These are phyloP conservation scores for Dinomys branickii DNA, from an alignment of 2,113 vertebrate genomes.

Conservation along the genomic window DNA sequence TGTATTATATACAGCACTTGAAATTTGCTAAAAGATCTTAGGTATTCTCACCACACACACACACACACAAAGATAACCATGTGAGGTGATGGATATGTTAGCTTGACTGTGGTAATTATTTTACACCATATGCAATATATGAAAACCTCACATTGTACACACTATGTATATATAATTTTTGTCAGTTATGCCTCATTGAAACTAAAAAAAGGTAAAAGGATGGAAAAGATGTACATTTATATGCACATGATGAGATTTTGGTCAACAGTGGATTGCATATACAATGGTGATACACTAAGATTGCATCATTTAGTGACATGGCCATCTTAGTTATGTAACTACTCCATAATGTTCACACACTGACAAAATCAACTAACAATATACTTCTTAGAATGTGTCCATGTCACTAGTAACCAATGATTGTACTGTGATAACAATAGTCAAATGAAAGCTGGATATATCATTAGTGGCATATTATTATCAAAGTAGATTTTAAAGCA, in stretches of 20 bases:
- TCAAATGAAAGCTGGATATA: neutral
- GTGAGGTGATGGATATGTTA: neutral
- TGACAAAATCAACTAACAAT: neutral
- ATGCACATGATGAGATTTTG: neutral
- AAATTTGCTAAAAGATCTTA: neutral
- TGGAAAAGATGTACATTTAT: neutral
- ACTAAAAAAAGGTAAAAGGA: neutral
- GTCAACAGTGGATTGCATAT: neutral
- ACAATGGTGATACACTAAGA: neutral
- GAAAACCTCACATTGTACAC: neutral
- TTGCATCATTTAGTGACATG: neutral
- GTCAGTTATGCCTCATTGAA: neutral
- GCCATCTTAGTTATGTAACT: neutral
- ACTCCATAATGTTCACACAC: neutral
- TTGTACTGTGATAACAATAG: neutral
- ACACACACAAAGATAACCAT: neutral
- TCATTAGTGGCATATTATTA: neutral
- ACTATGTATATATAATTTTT: neutral
- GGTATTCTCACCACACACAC: neutral
- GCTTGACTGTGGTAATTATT: neutral
- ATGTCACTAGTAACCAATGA: neutral
- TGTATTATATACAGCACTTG: neutral
- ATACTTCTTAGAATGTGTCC: neutral
- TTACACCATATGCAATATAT: neutral
- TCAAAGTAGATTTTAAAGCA: conserved; percentile 14